Evolutionary conservation across 2,888 invertebrate genomes (phyloP).

Genomic region (Aromia moschata): DNA sequence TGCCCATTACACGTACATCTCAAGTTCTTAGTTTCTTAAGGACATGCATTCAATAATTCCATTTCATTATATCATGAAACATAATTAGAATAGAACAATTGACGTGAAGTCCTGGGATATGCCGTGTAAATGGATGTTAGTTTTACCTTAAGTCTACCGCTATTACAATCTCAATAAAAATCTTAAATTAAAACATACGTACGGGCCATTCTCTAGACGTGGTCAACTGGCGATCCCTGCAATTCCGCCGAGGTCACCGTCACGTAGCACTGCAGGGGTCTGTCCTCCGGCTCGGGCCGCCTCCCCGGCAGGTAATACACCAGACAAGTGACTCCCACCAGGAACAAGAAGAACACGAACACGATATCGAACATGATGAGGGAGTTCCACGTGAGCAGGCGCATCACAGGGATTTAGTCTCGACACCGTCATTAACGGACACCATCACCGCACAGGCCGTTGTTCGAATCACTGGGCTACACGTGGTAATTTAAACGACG

Average conservation of each 20-base stretch:
- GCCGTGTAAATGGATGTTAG: no score
- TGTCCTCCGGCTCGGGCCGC: constrained; percentile 63
- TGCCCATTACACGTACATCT: no score
- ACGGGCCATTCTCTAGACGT: constrained; percentile 57
- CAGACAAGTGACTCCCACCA: constrained; percentile 83
- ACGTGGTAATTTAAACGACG: neutral
- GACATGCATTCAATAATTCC: no score
- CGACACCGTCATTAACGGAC: constrained; percentile 32
- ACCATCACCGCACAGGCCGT: constrained; percentile 34
- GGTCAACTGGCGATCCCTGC: constrained; percentile 58
- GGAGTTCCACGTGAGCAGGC: constrained; percentile 86
- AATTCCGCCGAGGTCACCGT: constrained; percentile 56
- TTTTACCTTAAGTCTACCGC: no score
- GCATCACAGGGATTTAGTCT: constrained; percentile 69
- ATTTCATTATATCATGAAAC: no score
- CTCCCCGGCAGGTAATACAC: constrained; percentile 81
- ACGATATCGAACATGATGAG: constrained; percentile 89
- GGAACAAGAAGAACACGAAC: constrained; percentile 86
- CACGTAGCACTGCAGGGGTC: constrained; percentile 60
- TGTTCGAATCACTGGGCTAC: neutral
- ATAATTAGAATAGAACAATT: no score
- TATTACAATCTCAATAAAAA: no score
- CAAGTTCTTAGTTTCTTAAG: no score
- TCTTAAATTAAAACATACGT: no score
- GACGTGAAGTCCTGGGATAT: no score